Base-by-base conservation (phyloP, 2,113 vertebrate species). In the Centropus bengalensis region DNA sequence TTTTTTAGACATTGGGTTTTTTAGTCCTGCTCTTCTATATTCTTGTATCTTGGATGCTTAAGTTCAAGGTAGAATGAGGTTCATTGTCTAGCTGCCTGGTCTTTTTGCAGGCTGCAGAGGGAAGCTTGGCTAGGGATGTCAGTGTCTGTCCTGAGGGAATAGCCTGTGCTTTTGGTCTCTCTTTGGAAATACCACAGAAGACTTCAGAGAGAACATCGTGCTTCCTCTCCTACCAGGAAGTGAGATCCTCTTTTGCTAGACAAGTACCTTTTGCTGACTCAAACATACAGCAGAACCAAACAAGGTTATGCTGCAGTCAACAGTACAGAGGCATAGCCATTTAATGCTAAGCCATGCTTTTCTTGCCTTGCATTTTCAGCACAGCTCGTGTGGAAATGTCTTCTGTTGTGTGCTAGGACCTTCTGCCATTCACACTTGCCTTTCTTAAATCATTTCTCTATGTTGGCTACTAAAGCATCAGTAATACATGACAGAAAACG, bases 161-260 rank as follows among this genome's bases (percentile, higher is more conserved):
- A 66, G 24, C 1, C 47, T 78, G 49, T 64, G 28, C 33, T 67
- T 40, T 30, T 14, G 28, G 52, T 12, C 56, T 27, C 36, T 89
- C 91, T 75, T 59, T 66, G 71, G 87, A 85, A 91, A 82, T 49
- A 49, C 38, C 73, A 49, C 26, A 24, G 66, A 42, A 55, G 32
- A 73, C 32, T 78, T 28, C 45, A 23, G 0, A 0, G 22, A 71
- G 52, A 79, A 40, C 33, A 22, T 0, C 30, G 19, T 38, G 67
- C 13, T 51, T 75, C 40, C 18, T 87, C 5, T 17, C 16, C 27
- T 82, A 38, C 58, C 66, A 93, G 70, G 33, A 92, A 71, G 69
- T 32, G 40, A 84, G 33, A 55, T 82, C 40, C 19, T 79, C 62
- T 91, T 87, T 82, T 67, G n/a, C 8, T 2, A 68, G 62, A 67